phyloP scores from a whole-genome alignment of 2,797 vertebrate genomes.

The Clarias laeviceps region DNA sequence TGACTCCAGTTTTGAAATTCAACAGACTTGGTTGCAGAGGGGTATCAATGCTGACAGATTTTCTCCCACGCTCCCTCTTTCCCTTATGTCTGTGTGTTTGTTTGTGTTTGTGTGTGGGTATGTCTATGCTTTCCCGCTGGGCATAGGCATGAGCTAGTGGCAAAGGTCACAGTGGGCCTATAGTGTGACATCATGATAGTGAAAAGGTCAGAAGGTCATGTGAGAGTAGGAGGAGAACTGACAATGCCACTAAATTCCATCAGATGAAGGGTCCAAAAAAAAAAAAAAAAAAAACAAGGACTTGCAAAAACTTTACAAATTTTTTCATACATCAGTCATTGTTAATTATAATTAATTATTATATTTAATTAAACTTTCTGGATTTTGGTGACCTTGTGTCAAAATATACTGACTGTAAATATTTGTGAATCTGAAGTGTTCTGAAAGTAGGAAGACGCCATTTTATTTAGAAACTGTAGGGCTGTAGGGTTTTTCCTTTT shows the following conservation, averaged over 20 bases:
- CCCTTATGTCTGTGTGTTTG: neutral
- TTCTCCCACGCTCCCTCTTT: conserved; percentile 57
- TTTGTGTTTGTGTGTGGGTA: conserved; percentile 28
- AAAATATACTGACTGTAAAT: neutral
- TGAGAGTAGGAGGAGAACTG: conserved; percentile 52
- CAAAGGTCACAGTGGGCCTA: conserved; percentile 59
- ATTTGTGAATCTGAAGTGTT: neutral
- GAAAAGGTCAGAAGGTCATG: conserved; percentile 60
- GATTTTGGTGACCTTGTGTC: neutral
- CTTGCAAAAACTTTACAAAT: conserved; percentile 26
- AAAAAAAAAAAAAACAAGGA: conserved; percentile 50
- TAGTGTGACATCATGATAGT: conserved; percentile 62
- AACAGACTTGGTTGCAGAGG: conserved; percentile 54
- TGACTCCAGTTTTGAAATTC: conserved; percentile 53
- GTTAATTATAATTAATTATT: neutral
- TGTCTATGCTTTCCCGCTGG: conserved; percentile 65
- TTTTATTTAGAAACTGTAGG: neutral
- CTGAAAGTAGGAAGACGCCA: neutral
- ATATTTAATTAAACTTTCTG: neutral
- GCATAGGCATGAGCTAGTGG: conserved; percentile 52
- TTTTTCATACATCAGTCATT: neutral
- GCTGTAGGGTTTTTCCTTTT: neutral
- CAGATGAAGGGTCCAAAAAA: conserved; percentile 44
- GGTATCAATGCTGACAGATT: conserved; percentile 54
- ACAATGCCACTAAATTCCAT: conserved; percentile 60